Percentiles rank a stretch among this genome's conserved stretches.
These are phyloP conservation scores for Pelobates fuscus DNA, from an alignment of 2,113 vertebrate genomes.

Conservation along the genomic window DNA sequence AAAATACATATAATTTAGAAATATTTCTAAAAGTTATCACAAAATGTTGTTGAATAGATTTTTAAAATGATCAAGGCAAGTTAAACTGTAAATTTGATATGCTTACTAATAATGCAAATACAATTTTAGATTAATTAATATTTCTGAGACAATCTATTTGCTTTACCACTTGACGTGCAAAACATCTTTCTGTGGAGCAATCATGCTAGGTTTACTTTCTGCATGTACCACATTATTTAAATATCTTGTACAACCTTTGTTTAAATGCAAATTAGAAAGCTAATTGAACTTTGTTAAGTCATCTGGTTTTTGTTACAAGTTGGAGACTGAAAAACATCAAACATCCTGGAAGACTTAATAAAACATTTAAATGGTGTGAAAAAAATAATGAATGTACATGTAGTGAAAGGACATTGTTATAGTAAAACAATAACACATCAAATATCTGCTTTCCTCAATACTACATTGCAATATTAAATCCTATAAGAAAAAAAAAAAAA, in stretches of 20 bases:
- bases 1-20: too few relatives aligned
- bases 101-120: too few relatives aligned
- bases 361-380: constrained; percentile 44
- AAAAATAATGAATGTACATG: constrained; percentile 35
- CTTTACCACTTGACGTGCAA: too few relatives aligned
- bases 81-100: too few relatives aligned
- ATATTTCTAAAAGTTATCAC: too few relatives aligned
- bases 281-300: not conserved
- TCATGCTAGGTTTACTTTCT: too few relatives aligned
- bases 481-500: constrained; percentile 1
- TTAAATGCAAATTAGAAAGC: not conserved
- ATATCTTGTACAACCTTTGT: not conserved
- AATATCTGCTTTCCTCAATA: not conserved
- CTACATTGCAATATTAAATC: constrained; percentile 22
- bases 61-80: too few relatives aligned
- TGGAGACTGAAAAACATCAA: constrained; percentile 13
- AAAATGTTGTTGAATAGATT: too few relatives aligned
- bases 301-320: not conserved
- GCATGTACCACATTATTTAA: not conserved
- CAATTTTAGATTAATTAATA: too few relatives aligned
- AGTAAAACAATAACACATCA: constrained; percentile 14
- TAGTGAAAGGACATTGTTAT: constrained; percentile 24
- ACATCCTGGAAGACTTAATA: constrained; percentile 18
- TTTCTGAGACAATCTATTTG: too few relatives aligned
- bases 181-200: too few relatives aligned